Base-by-base conservation (phyloP, 2,797 vertebrate species). In the Peromyscus aztecus region DNA sequence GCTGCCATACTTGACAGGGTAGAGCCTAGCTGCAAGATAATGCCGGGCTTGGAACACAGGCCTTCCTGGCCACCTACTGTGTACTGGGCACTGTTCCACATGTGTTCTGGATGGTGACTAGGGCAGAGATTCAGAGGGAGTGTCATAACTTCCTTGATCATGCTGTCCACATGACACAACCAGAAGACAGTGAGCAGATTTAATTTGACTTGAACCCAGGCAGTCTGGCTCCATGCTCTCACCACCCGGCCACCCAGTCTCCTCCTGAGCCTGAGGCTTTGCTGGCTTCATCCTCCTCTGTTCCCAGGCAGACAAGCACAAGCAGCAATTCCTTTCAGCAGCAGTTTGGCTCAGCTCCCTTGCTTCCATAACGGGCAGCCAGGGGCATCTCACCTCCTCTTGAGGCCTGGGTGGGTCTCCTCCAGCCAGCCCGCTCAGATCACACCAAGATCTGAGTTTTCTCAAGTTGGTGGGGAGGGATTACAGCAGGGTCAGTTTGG, bases 81-180 rank as follows among this genome's bases (percentile, higher is more conserved):
- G 69, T 29, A 11, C 61, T 27, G 6, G 34, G 92, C 34, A 1
- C 71, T 0, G 6, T 31, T 71, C 46, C 14, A 6, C 34, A n/a
- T 4, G 21, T 10, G 7, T 69, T 80, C 57, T 21, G 9, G 29
- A 40, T 1, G 81, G 73, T 8, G 12, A 43, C 73, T n/a, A 0
- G 59, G 6, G 40, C 21, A 10, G 21, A 0, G 24, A 80, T 24
- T 85, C 86, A 31, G 84, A 63, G 73, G 37, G 11, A 3, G 14
- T 10, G 43, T n/a, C 10, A 0, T 37, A 2, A 9, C 37, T 2
- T 5, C 6, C 12, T 4, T 0, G 34, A 11, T 78, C 40, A 3
- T 0, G 0, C 4, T 65, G 69, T 31, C 52, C 69, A 5, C 12
- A 10, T 21, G 69, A 17, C 40, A 31, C 7, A 4, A 6, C 40